phyloP scores from a whole-genome alignment of 2,113 vertebrate genomes.

The Corythornis cristatus region DNA sequence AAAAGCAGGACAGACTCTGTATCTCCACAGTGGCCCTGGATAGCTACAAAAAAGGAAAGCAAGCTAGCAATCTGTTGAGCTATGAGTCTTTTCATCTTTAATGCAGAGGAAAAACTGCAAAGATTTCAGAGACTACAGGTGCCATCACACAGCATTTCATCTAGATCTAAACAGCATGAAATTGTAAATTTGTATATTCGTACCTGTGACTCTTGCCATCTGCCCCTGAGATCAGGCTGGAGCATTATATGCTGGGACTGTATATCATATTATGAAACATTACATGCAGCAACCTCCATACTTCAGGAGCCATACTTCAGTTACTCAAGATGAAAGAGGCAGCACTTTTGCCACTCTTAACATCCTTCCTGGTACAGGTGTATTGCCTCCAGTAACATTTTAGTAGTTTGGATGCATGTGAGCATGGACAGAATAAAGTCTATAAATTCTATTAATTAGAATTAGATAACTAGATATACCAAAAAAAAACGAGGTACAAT shows the following conservation, averaged over 20 bases:
- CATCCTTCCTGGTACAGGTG: background rate
- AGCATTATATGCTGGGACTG: background rate
- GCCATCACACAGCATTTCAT: background rate
- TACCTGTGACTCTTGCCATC: constrained; percentile 44
- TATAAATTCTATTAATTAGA: background rate
- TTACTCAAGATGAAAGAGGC: constrained; percentile 38
- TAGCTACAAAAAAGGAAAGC: background rate
- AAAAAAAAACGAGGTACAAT: background rate
- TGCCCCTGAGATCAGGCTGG: constrained; percentile 18
- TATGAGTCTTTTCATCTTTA: background rate
- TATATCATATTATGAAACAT: background rate
- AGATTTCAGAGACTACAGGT: constrained; percentile 29
- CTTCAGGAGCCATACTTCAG: background rate
- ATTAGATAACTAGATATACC: background rate
- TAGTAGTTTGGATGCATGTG: background rate
- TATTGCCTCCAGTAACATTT: background rate
- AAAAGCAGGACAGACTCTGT: background rate
- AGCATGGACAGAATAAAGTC: background rate
- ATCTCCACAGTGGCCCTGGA: background rate
- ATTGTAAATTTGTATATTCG: constrained; percentile 14
- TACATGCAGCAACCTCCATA: background rate
- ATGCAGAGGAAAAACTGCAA: constrained; percentile 1
- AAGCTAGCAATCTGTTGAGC: background rate
- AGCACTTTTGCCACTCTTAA: background rate
- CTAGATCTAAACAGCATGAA: constrained; percentile 26